Base-by-base conservation (phyloP, 1,140 invertebrate species). In the Holotrichia oblita region DNA sequence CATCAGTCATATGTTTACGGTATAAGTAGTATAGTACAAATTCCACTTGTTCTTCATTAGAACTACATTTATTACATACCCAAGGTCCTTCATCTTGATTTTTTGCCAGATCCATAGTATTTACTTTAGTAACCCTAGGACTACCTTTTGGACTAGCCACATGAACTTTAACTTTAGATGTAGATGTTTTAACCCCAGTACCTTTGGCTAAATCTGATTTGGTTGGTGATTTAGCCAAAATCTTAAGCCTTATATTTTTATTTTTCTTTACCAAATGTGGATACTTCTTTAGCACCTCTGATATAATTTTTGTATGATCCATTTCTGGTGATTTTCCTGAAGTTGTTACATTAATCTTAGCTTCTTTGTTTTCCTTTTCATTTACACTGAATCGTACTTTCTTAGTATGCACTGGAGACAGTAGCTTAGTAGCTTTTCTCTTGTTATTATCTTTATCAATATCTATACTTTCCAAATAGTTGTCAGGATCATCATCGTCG, bases 241-340 rank as follows among this genome's bases (percentile, higher is more conserved):
- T 96, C 87, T 96, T 96, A 41, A 97, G 86, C 84, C 94, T 93
- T 41, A 96, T 96, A 85, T 95, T 96, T 86, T 95, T 96, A 81
- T 94, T 95, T 80, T 93, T 93, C 85, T 95, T 94, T 0, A 96
- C 92, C 48, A 97, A 89, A 85, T 96, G 93, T 7, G 95, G 95
- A 89, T 95, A 96, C 84, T 96, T 96, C 81, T 96, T 96, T 41
- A 96, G 85, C 0, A 96, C 93, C 88, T 96, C 94, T 76, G 93
- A 91, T 73, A 96, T 95, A 59, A 97, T 95, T 89, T 95, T 96
- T 9, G 94, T 94, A 87, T 96, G 94, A 86, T 94, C 93, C 10
- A 93, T 85, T 79, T 91, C 91, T 6, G 86, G 82, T 80, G 80
- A 61, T 79, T 83, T 78, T 55, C 64, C 76, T 24, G 79, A 82